These are phyloP conservation scores for Hoplostethus atlanticus DNA, from an alignment of 2,797 vertebrate species.

Conservation along the genomic window DNA sequence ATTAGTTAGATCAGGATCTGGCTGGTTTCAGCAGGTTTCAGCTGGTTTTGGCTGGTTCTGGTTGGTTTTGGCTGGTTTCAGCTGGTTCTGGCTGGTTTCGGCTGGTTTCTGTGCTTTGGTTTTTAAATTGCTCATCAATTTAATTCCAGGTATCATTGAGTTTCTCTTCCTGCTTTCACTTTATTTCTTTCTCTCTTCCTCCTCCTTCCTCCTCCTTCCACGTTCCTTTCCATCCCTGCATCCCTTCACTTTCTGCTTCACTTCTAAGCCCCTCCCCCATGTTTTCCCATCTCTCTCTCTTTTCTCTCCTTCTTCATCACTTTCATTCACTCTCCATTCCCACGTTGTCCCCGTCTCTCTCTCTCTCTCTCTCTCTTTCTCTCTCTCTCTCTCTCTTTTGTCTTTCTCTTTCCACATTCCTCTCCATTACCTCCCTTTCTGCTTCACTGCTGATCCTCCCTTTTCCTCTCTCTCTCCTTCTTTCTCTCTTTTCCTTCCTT, in stretches of 20 bases:
- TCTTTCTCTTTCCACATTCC: constrained; percentile 28
- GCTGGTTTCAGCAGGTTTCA: constrained; percentile 20
- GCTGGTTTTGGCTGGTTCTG: too few species aligned
- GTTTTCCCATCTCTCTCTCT: neutral
- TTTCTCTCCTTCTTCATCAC: neutral
- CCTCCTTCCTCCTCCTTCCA: neutral
- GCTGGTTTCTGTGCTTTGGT: constrained; percentile 49
- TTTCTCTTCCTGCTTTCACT: too few species aligned
- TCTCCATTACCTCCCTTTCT: constrained; percentile 13
- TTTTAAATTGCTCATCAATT: constrained; percentile 3
- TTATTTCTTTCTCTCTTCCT: too few species aligned
- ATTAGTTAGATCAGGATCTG: neutral
- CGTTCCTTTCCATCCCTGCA: neutral
- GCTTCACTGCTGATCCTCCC: neutral
- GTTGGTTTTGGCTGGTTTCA: constrained; percentile 21
- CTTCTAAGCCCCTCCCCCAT: neutral
- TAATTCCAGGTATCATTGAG: constrained; percentile 32
- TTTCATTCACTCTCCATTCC: neutral
- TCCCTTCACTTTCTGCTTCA: constrained; percentile 4
- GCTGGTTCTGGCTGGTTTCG: neutral
- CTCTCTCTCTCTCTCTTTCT: neutral
- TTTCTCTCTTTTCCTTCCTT: constrained; percentile 25
- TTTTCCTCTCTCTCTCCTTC: constrained; percentile 17
- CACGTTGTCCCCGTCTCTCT: neutral
- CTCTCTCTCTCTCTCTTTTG: neutral